Evolutionary conservation across 2,113 vertebrate genomes (phyloP).

Genomic region (Aptenodytes patagonicus): DNA sequence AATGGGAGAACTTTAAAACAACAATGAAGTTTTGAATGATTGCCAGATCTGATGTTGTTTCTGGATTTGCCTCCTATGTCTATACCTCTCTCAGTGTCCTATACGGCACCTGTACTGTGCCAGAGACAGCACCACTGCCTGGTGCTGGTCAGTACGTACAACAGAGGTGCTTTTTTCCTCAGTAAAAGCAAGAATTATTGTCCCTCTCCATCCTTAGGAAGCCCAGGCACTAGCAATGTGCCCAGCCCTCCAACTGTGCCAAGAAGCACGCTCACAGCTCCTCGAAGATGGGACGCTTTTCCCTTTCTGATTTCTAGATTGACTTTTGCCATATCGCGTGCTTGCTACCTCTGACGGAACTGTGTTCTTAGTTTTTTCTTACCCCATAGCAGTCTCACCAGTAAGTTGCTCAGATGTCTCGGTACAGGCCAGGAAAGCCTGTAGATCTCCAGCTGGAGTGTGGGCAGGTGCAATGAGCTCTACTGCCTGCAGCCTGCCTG

Average conservation of each 20-base stretch:
- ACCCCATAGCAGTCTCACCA: accelerated
- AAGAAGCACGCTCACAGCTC: not conserved
- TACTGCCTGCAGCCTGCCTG: not conserved
- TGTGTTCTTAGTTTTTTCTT: not conserved
- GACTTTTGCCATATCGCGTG: accelerated
- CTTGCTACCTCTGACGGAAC: not conserved
- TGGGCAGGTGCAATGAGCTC: not conserved
- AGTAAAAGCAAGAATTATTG: not conserved
- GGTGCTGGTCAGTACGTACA: accelerated
- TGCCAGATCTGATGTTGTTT: not conserved
- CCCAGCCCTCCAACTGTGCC: not conserved
- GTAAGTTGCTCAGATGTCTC: accelerated
- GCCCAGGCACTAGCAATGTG: not conserved
- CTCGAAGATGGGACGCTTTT: accelerated
- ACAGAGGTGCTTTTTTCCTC: not conserved
- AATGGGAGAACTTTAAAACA: not conserved
- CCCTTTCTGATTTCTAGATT: not conserved
- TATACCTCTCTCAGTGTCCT: not conserved
- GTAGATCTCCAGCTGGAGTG: accelerated
- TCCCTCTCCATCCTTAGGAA: not conserved
- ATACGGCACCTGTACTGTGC: not conserved
- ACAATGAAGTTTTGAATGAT: not conserved
- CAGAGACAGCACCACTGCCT: not conserved
- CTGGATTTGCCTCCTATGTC: not conserved
- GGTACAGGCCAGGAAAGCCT: not conserved